A percentile compares a stretch with the other conserved stretches of the same genome.
Conservation (phyloP, 64 coral and sea anemone species). For the Stylophora pistillata region DNA sequence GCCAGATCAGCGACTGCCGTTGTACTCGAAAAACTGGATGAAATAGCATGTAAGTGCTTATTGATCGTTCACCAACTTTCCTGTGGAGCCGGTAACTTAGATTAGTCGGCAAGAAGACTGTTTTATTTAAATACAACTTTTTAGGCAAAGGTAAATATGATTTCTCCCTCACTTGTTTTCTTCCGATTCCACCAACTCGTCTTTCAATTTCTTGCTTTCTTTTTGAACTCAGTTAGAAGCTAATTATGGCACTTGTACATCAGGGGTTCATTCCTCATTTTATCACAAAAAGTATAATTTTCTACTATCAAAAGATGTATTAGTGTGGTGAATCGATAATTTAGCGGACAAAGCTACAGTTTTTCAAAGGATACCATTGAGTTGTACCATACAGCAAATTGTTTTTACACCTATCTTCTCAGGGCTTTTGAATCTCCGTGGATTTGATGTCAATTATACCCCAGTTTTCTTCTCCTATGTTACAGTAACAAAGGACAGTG, state of each 20-base stretch:
- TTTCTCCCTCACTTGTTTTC: too few species aligned
- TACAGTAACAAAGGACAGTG: conserved; percentile 50
- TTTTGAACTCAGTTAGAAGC: too few species aligned
- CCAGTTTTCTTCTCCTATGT: conserved; percentile 84
- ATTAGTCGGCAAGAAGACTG: too few species aligned
- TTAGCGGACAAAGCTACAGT: too few species aligned
- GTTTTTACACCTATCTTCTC: not conserved
- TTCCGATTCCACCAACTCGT: too few species aligned
- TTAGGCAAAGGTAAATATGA: too few species aligned
- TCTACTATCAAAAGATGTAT: not conserved
- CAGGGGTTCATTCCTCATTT: not conserved
- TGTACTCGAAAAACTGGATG: conserved; percentile 77
- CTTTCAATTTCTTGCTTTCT: too few species aligned
- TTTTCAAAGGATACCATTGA: too few species aligned
- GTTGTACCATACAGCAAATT: not conserved
- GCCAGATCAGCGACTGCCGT: conserved; percentile 63
- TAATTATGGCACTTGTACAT: not conserved
- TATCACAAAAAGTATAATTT: not conserved
- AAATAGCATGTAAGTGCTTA: conserved; percentile 76
- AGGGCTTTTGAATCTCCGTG: conserved; percentile 86
- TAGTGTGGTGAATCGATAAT: not conserved
- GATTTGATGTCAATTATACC: conserved; percentile 71
- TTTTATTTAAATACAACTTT: too few species aligned
- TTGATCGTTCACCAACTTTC: too few species aligned
- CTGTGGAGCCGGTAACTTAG: too few species aligned